phyloP scores from a whole-genome alignment of 2,888 invertebrate genomes.

The Epicampocera succincta region DNA sequence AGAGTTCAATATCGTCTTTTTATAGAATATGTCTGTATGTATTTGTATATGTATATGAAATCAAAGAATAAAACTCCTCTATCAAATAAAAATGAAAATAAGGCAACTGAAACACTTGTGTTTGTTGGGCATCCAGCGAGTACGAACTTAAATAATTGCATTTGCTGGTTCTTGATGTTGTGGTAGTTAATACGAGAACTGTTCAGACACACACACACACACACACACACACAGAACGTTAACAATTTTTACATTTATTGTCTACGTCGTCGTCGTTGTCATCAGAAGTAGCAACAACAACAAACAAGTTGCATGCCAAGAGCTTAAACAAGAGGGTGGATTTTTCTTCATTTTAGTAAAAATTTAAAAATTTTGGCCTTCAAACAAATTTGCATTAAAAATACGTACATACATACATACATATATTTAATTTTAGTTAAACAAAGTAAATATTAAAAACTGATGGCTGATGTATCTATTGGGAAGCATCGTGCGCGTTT shows the following conservation, averaged over 20 bases:
- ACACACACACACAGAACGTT: conserved; percentile 16
- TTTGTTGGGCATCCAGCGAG: conserved; percentile 50
- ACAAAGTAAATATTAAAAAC: too few species aligned
- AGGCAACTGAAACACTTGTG: conserved; percentile 34
- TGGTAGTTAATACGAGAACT: conserved; percentile 66
- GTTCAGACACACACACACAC: conserved; percentile 19
- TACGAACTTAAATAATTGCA: conserved; percentile 69
- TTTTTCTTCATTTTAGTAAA: too few species aligned
- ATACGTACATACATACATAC: neutral
- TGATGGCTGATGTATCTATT: too few species aligned
- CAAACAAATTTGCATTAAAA: neutral
- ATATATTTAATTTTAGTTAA: too few species aligned
- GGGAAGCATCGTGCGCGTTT: too few species aligned
- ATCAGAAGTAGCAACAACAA: conserved; percentile 10
- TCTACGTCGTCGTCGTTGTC: conserved; percentile 43
- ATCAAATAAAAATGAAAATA: too few species aligned
- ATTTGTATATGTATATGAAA: too few species aligned
- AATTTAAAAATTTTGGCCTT: too few species aligned
- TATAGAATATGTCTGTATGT: too few species aligned
- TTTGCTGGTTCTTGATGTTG: conserved; percentile 65
- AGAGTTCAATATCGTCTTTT: too few species aligned
- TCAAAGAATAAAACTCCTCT: too few species aligned
- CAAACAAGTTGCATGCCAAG: neutral
- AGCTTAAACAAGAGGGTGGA: neutral
- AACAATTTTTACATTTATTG: conserved; percentile 56